Evolutionary conservation across 2,797 vertebrate genomes (phyloP).

Genomic region (Ptychobarbus kaznakovi): DNA sequence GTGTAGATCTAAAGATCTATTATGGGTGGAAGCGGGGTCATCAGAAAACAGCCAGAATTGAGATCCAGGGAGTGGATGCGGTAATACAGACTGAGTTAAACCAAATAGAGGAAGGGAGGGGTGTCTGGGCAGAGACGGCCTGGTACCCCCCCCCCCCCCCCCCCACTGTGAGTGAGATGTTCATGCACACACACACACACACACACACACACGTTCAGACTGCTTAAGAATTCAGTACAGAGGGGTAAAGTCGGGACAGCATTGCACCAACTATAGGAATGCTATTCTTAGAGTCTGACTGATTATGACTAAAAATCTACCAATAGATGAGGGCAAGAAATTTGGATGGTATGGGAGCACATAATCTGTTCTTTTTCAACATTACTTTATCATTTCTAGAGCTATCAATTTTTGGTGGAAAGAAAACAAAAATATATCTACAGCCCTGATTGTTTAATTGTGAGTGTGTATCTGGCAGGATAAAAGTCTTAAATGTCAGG

Average conservation of each 20-base stretch:
- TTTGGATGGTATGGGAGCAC: neutral
- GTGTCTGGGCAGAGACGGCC: conserved; percentile 27
- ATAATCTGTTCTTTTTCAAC: neutral
- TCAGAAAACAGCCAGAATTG: conserved; percentile 27
- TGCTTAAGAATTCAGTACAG: conserved; percentile 19
- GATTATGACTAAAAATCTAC: conserved; percentile 28
- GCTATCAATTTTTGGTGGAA: neutral
- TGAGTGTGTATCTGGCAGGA: neutral
- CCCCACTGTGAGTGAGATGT: conserved; percentile 39
- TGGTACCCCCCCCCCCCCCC: conserved; percentile 42
- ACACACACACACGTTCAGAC: neutral
- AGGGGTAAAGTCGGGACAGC: conserved; percentile 46
- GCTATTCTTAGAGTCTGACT: conserved; percentile 47
- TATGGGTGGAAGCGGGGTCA: conserved; percentile 62
- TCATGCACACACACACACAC: conserved; percentile 1
- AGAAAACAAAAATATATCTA: neutral
- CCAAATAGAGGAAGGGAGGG: conserved; percentile 83
- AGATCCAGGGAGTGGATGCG: conserved; percentile 27
- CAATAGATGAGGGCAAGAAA: neutral
- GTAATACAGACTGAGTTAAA: conserved; percentile 62
- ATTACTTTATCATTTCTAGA: conserved; percentile 9
- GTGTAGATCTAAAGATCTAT: neutral
- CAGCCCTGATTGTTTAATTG: neutral
- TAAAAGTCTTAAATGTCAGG: neutral
- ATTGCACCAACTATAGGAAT: conserved; percentile 19